Evolutionary conservation across 2,888 invertebrate species (phyloP).

Genomic region (Scaptomyza tumidula): DNA sequence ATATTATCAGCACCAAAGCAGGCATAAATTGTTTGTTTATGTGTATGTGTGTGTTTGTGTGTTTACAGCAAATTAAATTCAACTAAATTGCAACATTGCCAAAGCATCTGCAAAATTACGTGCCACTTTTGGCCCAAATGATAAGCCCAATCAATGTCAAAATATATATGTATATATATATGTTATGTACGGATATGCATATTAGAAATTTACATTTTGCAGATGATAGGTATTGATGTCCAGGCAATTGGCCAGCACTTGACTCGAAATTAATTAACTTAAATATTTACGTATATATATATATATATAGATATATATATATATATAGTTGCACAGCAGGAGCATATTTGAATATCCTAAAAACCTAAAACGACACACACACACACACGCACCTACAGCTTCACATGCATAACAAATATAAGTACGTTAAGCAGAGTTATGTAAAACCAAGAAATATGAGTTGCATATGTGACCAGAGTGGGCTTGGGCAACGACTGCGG

Average conservation of each 20-base stretch:
- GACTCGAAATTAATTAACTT: slow-evolving; percentile 77
- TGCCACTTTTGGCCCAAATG: slow-evolving; percentile 26
- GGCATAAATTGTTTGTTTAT: not conserved
- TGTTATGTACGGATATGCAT: too few relatives aligned
- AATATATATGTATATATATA: not conserved
- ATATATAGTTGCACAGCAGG: slow-evolving; percentile 24
- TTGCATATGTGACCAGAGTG: slow-evolving; percentile 35
- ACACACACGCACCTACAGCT: slow-evolving; percentile 6
- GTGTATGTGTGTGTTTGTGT: not conserved
- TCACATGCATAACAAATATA: slow-evolving; percentile 14
- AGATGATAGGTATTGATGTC: slow-evolving; percentile 13
- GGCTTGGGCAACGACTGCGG: slow-evolving; percentile 50
- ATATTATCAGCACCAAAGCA: not conserved
- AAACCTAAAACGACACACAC: slow-evolving; percentile 21
- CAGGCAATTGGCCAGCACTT: slow-evolving; percentile 49
- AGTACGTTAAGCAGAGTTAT: slow-evolving; percentile 41
- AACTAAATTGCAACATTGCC: not conserved
- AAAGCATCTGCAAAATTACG: slow-evolving; percentile 35
- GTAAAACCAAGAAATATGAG: slow-evolving; percentile 54
- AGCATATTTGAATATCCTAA: slow-evolving; percentile 30
- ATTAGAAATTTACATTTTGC: not conserved
- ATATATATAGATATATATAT: slow-evolving; percentile 46
- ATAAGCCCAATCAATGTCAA: slow-evolving; percentile 29
- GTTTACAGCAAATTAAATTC: slow-evolving; percentile 11
- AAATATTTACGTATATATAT: slow-evolving; percentile 58